These are phyloP conservation scores for Hippolais icterina DNA, from an alignment of 2,113 vertebrate genomes.

Conservation along the genomic window DNA sequence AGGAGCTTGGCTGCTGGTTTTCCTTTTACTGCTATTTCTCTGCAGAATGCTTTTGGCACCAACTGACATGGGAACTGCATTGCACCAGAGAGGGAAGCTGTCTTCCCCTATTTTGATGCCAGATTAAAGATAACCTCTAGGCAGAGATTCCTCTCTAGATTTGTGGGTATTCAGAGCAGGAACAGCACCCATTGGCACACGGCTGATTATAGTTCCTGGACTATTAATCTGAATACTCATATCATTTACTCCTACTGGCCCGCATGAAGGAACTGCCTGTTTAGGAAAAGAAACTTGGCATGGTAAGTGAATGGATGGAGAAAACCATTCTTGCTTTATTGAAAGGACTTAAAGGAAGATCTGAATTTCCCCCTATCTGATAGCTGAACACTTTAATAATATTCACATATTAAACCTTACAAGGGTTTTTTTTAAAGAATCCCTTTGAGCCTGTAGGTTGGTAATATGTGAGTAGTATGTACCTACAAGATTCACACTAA, in stretches of 20 bases:
- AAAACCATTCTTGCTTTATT: neutral
- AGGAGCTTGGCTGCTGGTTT: conserved; percentile 63
- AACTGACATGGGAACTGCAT: conserved; percentile 63
- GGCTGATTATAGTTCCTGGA: neutral
- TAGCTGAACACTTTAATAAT: conserved; percentile 1
- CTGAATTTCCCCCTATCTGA: neutral
- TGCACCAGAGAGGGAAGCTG: conserved; percentile 63
- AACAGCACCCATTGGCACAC: neutral
- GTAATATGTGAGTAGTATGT: neutral
- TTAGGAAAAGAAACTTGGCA: neutral
- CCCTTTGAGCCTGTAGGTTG: neutral
- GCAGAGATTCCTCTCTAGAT: neutral
- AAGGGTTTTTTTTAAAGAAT: neutral
- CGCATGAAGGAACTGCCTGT: neutral
- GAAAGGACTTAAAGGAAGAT: conserved; percentile 10
- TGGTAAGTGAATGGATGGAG: neutral
- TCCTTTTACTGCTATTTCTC: conserved; percentile 61
- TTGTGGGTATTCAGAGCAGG: conserved; percentile 24
- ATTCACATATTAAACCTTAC: neutral
- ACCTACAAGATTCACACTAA: neutral
- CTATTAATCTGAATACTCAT: neutral
- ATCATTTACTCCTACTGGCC: neutral
- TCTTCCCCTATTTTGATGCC: conserved; percentile 27
- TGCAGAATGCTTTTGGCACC: conserved; percentile 63
- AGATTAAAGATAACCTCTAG: conserved; percentile 46